phyloP scores from a whole-genome alignment of 2,113 vertebrate genomes.

The Ctenodactylus gundi region DNA sequence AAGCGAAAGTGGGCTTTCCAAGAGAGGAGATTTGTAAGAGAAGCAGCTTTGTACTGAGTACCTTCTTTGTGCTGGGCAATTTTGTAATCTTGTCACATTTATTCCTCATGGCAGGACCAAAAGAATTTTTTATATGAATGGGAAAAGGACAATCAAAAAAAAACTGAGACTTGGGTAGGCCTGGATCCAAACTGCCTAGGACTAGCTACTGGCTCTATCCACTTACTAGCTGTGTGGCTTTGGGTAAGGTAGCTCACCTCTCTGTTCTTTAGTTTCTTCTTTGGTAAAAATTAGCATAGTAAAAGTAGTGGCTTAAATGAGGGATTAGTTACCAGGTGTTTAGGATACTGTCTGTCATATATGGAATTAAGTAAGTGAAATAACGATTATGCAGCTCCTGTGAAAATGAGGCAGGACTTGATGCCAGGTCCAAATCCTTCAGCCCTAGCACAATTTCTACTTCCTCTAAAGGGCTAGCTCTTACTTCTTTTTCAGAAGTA shows the following conservation, averaged over 20 bases:
- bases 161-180: neutral
- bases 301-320: neutral
- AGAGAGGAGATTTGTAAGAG: neutral
- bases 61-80: neutral
- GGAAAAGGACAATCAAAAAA: neutral
- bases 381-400: neutral
- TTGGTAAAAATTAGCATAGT: neutral
- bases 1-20: neutral
- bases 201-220: neutral
- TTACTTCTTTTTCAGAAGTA: neutral
- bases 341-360: neutral
- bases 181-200: neutral
- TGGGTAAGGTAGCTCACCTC: neutral
- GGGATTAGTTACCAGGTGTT: constrained; percentile 9
- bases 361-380: neutral
- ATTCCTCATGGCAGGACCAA: neutral
- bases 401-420: neutral
- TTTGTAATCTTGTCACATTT: neutral
- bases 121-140: constrained; percentile 4
- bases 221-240: neutral
- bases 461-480: neutral
- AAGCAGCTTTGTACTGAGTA: neutral
- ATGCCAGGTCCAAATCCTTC: neutral
- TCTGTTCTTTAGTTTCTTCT: neutral
- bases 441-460: neutral